Evolutionary conservation across 1,140 invertebrate species (phyloP).

Genomic region (Psilanteris sp.): DNA sequence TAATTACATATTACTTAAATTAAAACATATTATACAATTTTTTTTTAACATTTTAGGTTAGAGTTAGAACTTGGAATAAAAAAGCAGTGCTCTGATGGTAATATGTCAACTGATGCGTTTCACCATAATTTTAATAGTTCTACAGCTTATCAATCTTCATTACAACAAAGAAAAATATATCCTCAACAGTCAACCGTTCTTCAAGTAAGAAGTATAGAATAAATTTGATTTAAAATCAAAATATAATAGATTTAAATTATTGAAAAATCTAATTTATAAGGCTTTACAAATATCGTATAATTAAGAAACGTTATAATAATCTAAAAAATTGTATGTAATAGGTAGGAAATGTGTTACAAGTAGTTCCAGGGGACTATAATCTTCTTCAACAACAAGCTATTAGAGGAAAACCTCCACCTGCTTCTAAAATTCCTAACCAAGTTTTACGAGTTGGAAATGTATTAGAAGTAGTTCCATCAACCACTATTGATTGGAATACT

Average conservation of each 20-base stretch:
- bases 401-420: slow-evolving; percentile 26
- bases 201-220: slow-evolving; percentile 57
- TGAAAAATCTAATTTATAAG: no score
- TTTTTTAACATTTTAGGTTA: no score
- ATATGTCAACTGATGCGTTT: slow-evolving; percentile 24
- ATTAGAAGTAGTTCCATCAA: slow-evolving; percentile 76
- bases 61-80: slow-evolving; percentile 78
- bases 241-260: no score
- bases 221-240: no score
- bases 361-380: slow-evolving; percentile 76
- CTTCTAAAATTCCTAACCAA: slow-evolving; percentile 46
- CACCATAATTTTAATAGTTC: slow-evolving; percentile 57
- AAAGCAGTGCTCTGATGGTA: slow-evolving; percentile 63
- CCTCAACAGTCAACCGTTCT: slow-evolving; percentile 74
- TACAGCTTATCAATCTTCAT: slow-evolving; percentile 51
- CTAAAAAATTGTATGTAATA: slow-evolving; percentile 6
- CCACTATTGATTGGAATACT: slow-evolving; percentile 72
- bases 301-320: no score
- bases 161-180: slow-evolving; percentile 66
- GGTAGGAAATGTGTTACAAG: slow-evolving; percentile 82
- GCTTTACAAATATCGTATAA: no score
- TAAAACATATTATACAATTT: no score
- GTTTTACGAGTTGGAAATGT: slow-evolving; percentile 73
- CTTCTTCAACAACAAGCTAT: slow-evolving; percentile 33
- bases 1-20: no score